A percentile compares a stretch with the other conserved stretches of the same genome.
Evolutionary conservation across 2,797 vertebrate species (phyloP).

Genomic region (Notolabrus celidotus): DNA sequence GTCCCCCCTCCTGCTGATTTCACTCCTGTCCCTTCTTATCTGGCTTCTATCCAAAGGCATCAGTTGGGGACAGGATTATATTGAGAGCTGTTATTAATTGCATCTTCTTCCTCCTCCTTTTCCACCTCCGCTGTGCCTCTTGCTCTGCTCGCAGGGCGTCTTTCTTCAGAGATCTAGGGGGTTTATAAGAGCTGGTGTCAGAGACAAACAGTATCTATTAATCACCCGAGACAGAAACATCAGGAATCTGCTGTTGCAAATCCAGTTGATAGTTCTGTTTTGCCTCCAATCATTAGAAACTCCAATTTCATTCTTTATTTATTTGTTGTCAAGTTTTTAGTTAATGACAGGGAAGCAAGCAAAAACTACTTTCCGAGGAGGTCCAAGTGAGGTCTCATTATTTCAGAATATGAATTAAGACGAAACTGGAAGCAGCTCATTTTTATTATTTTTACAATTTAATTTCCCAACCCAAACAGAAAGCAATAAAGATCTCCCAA

Average conservation of each 20-base stretch:
- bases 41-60: conserved; percentile 72
- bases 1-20: conserved; percentile 58
- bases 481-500: background rate
- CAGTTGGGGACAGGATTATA: conserved; percentile 76
- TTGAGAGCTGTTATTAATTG: conserved; percentile 79
- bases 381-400: background rate
- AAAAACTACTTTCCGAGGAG: background rate
- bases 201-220: conserved; percentile 24
- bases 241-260: conserved; percentile 20
- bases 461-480: background rate
- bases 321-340: background rate
- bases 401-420: conserved; percentile 1
- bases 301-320: background rate
- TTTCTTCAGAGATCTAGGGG: conserved; percentile 55
- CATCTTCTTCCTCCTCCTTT: conserved; percentile 66
- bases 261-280: background rate
- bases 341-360: background rate
- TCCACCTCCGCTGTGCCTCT: conserved; percentile 59
- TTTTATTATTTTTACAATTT: conserved; percentile 3
- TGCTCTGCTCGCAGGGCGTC: conserved; percentile 52
- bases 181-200: conserved; percentile 40
- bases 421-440: background rate
- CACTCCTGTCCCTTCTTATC: conserved; percentile 72
- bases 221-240: conserved; percentile 39
- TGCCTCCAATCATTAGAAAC: conserved; percentile 1